A percentile compares a stretch with the other conserved stretches of the same genome.
phyloP scores from a whole-genome alignment of 2,797 vertebrate species.

The Gallinago nigripennis region DNA sequence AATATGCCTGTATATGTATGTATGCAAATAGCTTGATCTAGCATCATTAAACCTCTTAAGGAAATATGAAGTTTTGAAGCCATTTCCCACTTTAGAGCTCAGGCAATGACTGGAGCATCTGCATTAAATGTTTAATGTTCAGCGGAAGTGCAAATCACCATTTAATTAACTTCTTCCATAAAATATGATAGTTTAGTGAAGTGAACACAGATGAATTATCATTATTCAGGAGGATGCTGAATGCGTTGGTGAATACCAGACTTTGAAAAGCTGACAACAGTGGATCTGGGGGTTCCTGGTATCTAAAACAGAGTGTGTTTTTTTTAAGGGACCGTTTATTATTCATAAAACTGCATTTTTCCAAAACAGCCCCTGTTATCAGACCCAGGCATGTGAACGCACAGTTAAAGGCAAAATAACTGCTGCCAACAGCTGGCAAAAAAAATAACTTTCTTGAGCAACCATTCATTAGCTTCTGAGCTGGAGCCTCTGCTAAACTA shows the following conservation, averaged over 20 bases:
- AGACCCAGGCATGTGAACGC: not conserved
- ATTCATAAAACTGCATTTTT: constrained; percentile 20
- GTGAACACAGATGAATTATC: constrained; percentile 64
- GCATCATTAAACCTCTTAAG: constrained; percentile 69
- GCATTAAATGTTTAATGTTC: constrained; percentile 71
- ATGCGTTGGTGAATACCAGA: not conserved
- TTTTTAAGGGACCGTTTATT: not conserved
- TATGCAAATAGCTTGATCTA: constrained; percentile 67
- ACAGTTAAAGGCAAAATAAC: constrained; percentile 39
- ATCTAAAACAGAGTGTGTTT: not conserved
- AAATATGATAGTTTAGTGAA: constrained; percentile 67
- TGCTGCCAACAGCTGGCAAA: constrained; percentile 35
- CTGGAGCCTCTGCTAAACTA: not conserved
- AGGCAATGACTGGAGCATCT: constrained; percentile 66
- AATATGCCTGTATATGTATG: constrained; percentile 55
- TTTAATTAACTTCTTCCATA: constrained; percentile 73
- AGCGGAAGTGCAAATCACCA: constrained; percentile 67
- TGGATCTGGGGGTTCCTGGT: not conserved
- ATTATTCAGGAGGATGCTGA: constrained; percentile 39
- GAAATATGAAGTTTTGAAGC: constrained; percentile 69
- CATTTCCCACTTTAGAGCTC: constrained; percentile 59
- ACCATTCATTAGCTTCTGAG: not conserved
- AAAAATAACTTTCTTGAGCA: constrained; percentile 2
- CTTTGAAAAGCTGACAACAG: constrained; percentile 10
- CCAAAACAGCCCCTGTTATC: not conserved